These are phyloP conservation scores for Alectura lathami DNA, from an alignment of 2,113 vertebrate species.

Conservation along the genomic window DNA sequence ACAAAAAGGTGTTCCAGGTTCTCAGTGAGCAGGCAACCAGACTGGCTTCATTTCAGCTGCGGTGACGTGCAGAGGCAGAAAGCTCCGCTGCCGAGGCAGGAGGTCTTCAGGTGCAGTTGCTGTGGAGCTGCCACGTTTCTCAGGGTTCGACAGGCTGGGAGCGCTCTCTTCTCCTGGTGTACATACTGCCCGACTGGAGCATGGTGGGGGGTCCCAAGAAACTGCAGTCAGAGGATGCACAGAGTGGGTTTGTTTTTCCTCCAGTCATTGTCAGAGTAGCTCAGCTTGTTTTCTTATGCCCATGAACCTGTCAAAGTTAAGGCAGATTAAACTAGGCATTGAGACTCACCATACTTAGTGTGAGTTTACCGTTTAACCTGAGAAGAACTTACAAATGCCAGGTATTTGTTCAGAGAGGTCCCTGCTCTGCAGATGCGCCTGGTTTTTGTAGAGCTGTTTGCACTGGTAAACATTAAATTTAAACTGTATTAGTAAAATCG, in stretches of 20 bases:
- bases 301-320: background rate
- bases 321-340: background rate
- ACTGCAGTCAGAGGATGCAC: background rate
- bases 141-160: background rate
- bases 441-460: constrained; percentile 20
- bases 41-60: background rate
- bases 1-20: rapidly evolving
- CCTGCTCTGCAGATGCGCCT: background rate
- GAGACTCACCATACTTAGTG: background rate
- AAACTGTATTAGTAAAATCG: constrained; percentile 18
- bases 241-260: background rate
- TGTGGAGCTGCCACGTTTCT: background rate
- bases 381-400: background rate
- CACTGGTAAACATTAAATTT: constrained; percentile 30
- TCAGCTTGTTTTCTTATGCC: background rate
- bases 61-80: background rate
- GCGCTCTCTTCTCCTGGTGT: background rate
- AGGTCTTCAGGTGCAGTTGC: background rate
- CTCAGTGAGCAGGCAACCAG: rapidly evolving
- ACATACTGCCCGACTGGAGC: background rate
- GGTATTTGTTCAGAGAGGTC: background rate
- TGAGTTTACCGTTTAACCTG: background rate
- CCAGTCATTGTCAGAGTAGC: background rate
- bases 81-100: background rate
- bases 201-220: background rate